Evolutionary conservation across 2,797 vertebrate genomes (phyloP), one percentile per base, ranked within the genome.

Genomic region (Philypnodon macrostomus): DNA sequence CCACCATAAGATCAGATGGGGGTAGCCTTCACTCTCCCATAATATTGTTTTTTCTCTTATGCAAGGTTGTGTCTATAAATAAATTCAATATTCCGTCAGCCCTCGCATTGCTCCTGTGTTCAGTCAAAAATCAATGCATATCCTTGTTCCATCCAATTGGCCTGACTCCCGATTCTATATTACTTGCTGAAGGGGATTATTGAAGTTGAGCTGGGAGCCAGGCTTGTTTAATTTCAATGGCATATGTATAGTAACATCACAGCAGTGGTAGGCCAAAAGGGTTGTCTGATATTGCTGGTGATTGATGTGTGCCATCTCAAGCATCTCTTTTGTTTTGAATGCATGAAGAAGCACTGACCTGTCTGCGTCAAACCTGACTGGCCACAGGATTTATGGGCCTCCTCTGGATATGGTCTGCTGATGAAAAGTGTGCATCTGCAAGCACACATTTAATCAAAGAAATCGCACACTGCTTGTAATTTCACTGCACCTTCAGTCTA

Each of bases 321-420:
- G 62, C 53, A 49, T 86, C 80, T 72, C 62, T 77, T 71, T 58
- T n/a, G 73, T 72, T 62, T 77, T 73, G 58, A 72, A 83, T 77
- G 46, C 70, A 75, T 77, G 73, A 44, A 26, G 66, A 85, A 86
- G 79, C 76, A 78, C 77, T 77, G 63, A 85, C 83, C 85, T 67
- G 77, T 64, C 72, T 66, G 65, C 76, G 81, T 83, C 79, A 86
- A 76, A 88, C 69, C 84, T 80, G 80, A 65, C 79, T 85, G 76
- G 73, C 60, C 73, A 70, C 69, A 61, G 67, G 80, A 88, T 90
- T 87, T 87, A 88, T 89, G 76, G 66, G 73, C 72, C 85, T 77
- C 64, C 77, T 84, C 64, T 74, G 47, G 77, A 65, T 73, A 73
- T 54, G 64, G 81, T 78, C 79, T 64, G 56, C 73, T 68, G 75